Evolutionary conservation across 2,113 vertebrate species (phyloP), one percentile per base, ranked within the genome.

Genomic region (Sceloporus tristichus): DNA sequence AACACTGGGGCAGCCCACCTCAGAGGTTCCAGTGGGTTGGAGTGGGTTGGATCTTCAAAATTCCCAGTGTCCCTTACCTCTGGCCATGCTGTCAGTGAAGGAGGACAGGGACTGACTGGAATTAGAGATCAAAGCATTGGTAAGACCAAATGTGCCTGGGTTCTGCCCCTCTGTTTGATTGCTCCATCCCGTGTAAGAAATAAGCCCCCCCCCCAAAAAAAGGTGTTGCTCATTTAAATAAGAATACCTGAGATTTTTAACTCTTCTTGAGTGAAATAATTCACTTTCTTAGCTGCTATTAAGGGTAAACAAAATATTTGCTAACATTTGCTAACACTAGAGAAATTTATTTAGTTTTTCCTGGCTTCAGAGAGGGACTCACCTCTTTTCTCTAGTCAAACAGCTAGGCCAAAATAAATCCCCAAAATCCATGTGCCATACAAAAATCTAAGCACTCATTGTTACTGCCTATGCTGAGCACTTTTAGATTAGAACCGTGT

Each of bases 251-350:
- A 76, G 18, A 2, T 70, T 71, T 82, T 85, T 71, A 75, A 89
- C n/a, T 53, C 2, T 25, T 16, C 7, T 66, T 84, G 48, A 90
- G 54, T 87, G 91, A 84, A 85, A 78, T 21, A 87, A n/a, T 16
- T 2, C 8, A 23, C 84, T 78, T 78, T 56, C 48, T 59, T n/a
- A 82, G 42, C 62, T 82, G 42, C 84, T 87, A 94, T 91, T 91
- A 79, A 0, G 87, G 71, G 82, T n/a, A 94, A 94, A 95, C 82
- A 62, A 94, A 93, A 90, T 40, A 23, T 23, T 82, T 91, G 80
- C 7, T 91, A 73, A 86, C 78, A 87, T 74, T 89, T 91, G 81
- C 85, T 89, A 90, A 77, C 88, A 87, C 86, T 89, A 82, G 3
- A 34, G 85, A 94, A 85, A 89, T 23, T n/a, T 21, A 3, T 23